phyloP scores from a whole-genome alignment of 1,140 invertebrate genomes.

The Thrips palmi region DNA sequence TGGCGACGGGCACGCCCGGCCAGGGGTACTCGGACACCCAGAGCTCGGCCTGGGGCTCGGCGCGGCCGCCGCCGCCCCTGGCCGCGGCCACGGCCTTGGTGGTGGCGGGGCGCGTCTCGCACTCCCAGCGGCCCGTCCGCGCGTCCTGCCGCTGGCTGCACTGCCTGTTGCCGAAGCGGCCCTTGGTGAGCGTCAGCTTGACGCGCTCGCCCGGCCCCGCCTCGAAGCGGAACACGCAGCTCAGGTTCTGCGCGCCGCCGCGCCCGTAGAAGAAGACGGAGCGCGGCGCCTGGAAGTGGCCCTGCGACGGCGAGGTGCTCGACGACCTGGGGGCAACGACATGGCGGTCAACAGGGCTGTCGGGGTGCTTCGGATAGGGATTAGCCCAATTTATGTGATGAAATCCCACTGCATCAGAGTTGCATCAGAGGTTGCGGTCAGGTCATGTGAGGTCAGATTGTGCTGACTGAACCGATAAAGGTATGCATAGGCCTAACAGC shows the following conservation, averaged over 20 bases:
- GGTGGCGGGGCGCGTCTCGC: no score
- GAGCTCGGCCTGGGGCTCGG: constrained; percentile 29
- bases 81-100: no score
- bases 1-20: constrained; percentile 37
- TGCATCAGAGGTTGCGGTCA: no score
- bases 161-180: constrained; percentile 40
- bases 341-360: constrained; percentile 18
- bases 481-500: no score
- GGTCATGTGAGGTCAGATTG: no score
- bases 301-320: constrained; percentile 22
- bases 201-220: constrained; percentile 40
- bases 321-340: constrained; percentile 15
- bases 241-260: constrained; percentile 53
- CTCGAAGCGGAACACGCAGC: constrained; percentile 55
- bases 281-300: constrained; percentile 51
- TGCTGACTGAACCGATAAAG: no score
- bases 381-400: no score
- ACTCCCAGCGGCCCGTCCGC: constrained; percentile 42
- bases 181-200: constrained; percentile 36
- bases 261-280: constrained; percentile 67
- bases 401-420: no score
- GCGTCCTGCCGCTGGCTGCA: constrained; percentile 44
- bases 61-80: constrained; percentile 14
- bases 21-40: constrained; percentile 55
- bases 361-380: constrained; percentile 21